Evolutionary conservation across 2,888 invertebrate genomes (phyloP).

Genomic region (Cyrtodaria siliqua): DNA sequence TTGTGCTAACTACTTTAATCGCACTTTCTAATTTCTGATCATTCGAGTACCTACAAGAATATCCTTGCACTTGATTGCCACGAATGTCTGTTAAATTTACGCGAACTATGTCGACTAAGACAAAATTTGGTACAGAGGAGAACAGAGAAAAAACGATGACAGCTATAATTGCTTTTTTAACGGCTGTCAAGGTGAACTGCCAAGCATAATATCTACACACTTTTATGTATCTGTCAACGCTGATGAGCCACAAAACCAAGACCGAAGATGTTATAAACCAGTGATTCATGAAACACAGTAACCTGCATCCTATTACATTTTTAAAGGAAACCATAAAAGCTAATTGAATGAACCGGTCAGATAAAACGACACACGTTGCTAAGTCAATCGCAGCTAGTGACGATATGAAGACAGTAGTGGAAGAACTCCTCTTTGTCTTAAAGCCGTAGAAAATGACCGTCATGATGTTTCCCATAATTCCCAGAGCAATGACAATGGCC

Average conservation of each 20-base stretch:
- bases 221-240: background rate
- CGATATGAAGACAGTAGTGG: background rate
- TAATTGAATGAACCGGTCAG: background rate
- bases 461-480: background rate
- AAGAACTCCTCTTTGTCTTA: background rate
- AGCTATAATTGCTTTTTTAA: background rate
- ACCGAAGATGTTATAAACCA: background rate
- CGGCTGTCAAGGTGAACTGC: background rate
- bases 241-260: background rate
- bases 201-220: too few relatives aligned
- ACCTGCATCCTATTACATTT: background rate
- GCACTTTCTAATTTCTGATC: too few relatives aligned
- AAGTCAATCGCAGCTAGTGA: background rate
- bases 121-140: background rate
- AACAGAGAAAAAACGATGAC: background rate
- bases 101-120: too few relatives aligned
- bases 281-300: background rate
- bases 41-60: too few relatives aligned
- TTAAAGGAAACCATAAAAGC: background rate
- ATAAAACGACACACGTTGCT: background rate
- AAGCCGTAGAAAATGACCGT: constrained; percentile 2
- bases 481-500: background rate
- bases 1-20: too few relatives aligned
- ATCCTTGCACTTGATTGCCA: too few relatives aligned
- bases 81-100: too few relatives aligned